These are phyloP conservation scores for Caenorhabditis sulstoni DNA, from an alignment of 2,888 invertebrate species.

Conservation along the genomic window DNA sequence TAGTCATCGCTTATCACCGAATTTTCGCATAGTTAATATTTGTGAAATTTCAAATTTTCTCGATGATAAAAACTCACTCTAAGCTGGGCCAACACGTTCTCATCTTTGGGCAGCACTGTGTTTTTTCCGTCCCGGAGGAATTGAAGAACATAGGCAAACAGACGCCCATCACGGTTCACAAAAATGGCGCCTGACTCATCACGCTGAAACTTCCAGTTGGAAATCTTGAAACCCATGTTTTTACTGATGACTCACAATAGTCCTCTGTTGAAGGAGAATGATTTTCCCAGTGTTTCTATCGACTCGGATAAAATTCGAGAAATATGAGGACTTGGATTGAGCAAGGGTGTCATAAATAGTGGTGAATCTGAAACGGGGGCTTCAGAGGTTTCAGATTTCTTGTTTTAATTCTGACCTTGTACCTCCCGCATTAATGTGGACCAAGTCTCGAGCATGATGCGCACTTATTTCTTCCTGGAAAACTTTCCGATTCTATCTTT, in stretches of 20 bases:
- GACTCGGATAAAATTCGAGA: slow-evolving; percentile 60
- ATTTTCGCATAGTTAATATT: too few relatives aligned
- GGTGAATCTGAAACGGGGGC: slow-evolving; percentile 54
- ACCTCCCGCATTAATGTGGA: slow-evolving; percentile 68
- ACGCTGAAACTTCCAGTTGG: slow-evolving; percentile 45
- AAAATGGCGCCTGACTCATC: slow-evolving; percentile 68
- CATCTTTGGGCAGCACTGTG: slow-evolving; percentile 64
- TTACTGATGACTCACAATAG: slow-evolving; percentile 49
- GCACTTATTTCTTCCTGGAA: slow-evolving; percentile 61
- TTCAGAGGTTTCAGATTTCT: neutral
- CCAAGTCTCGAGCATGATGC: slow-evolving; percentile 62
- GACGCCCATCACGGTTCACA: slow-evolving; percentile 66
- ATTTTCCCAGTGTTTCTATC: slow-evolving; percentile 62
- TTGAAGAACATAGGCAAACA: slow-evolving; percentile 66
- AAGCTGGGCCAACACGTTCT: slow-evolving; percentile 56
- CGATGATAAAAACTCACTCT: slow-evolving; percentile 26
- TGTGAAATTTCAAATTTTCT: too few relatives aligned
- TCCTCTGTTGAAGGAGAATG: slow-evolving; percentile 54
- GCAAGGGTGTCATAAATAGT: slow-evolving; percentile 64
- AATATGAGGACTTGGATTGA: slow-evolving; percentile 58
- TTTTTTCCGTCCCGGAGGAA: slow-evolving; percentile 67
- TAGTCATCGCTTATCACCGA: slow-evolving; percentile 28
- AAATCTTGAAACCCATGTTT: slow-evolving; percentile 7
- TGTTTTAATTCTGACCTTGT: slow-evolving; percentile 35
- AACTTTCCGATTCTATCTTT: slow-evolving; percentile 4